Conservation (phyloP, 2,113 vertebrate species). For the Prochilodus magdalenae region DNA sequence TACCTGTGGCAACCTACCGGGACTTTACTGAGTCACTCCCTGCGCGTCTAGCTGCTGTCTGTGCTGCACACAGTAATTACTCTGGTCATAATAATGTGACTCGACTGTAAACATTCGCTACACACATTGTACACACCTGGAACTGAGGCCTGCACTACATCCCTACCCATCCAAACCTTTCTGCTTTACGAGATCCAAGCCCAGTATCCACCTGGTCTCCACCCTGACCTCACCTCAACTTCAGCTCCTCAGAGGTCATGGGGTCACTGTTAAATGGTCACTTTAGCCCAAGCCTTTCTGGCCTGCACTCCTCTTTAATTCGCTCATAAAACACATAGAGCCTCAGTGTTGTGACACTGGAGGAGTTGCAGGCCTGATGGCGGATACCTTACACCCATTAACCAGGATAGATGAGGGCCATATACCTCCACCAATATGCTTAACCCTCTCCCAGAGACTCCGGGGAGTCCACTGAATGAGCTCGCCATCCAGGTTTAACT, state of each 20-base stretch:
- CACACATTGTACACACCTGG: no score
- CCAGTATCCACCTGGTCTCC: constrained; percentile 63
- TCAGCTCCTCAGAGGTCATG: constrained; percentile 41
- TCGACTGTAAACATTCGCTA: no score
- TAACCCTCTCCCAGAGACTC: not conserved
- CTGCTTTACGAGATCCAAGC: constrained; percentile 59
- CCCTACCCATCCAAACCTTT: constrained; percentile 41
- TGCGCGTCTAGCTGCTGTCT: no score
- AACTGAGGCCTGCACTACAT: not conserved
- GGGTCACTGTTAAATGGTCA: constrained; percentile 50
- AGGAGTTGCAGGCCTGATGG: constrained; percentile 32
- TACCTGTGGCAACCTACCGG: no score
- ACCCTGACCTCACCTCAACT: constrained; percentile 44
- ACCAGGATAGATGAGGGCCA: constrained; percentile 41
- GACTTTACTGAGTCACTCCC: no score
- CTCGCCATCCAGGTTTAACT: constrained; percentile 16
- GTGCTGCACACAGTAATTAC: no score
- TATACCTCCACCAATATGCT: constrained; percentile 20
- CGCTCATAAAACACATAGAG: constrained; percentile 54
- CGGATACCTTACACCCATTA: constrained; percentile 54
- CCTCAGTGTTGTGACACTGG: constrained; percentile 23
- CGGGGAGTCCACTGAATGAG: not conserved
- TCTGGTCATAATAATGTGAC: no score
- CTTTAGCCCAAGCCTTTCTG: not conserved
- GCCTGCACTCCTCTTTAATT: constrained; percentile 29